Percentiles rank a stretch among this genome's conserved stretches.
These are phyloP conservation scores for Tychaedon coryphoeus DNA, from an alignment of 2,113 vertebrate species.

Conservation along the genomic window DNA sequence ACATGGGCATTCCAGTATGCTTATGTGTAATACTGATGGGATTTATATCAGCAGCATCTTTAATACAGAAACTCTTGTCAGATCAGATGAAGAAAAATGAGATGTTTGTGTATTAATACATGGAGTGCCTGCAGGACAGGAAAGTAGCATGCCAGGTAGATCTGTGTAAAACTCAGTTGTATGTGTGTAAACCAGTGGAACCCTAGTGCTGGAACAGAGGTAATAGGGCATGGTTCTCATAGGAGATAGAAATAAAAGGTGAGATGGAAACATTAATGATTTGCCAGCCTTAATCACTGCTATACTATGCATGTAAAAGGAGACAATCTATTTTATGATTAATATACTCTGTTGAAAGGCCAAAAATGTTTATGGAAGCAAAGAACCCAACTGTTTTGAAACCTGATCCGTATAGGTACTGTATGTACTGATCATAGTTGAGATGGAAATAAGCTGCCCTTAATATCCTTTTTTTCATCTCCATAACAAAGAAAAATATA, in stretches of 20 bases:
- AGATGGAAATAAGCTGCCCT: not conserved
- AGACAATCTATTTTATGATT: not conserved
- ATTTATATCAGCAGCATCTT: not conserved
- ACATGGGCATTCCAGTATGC: accelerated
- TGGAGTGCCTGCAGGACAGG: not conserved
- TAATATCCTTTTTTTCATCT: not conserved
- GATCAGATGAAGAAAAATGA: not conserved
- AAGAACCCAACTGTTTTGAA: not conserved
- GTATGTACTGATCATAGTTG: not conserved
- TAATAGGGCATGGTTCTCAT: not conserved
- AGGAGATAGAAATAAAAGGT: not conserved
- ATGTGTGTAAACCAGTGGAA: not conserved
- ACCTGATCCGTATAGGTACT: accelerated
- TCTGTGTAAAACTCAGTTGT: not conserved
- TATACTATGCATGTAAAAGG: not conserved
- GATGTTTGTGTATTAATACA: not conserved
- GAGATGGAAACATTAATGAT: not conserved
- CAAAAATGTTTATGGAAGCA: not conserved
- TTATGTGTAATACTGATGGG: not conserved
- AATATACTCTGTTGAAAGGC: not conserved
- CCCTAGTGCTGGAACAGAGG: not conserved
- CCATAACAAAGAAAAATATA: not conserved
- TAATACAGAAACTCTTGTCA: not conserved
- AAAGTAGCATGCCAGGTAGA: accelerated
- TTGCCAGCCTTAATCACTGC: not conserved